Evolutionary conservation across 2,113 vertebrate species (phyloP), one percentile per base, ranked within the genome.

Genomic region (Catagonus wagneri): DNA sequence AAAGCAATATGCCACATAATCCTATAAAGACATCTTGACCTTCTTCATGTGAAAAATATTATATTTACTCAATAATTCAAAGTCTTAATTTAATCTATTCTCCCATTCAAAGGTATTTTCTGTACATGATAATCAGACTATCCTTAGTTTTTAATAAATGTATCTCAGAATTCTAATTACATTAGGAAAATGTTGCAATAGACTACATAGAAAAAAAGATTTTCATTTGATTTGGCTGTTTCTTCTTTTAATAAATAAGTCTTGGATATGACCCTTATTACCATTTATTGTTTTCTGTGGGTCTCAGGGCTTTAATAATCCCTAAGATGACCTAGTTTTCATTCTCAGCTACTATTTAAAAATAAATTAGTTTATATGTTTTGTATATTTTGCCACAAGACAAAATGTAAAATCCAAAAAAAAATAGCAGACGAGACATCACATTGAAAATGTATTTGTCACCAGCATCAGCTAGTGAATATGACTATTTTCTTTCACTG

Each of bases 291-390:
- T 60, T 93, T 74, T 27, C 25, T 89, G 1, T 44, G 10, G 16
- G 50, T 79, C 9, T 22, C 34, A 52, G 20, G 36, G 20, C 27
- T 78, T 92, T 61, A 93, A 52, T 69, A 58, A 54, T 76, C 79
- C 8, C 32, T 68, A 44, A 27, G 6, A 32, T 56, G 15, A 86
- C 60, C n/a, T 52, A 84, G 36, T 87, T 96, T 89, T 80, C 12
- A 65, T 94, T 85, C 20, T 94, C 25, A 52, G 10, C 20, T 95
- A 79, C 36, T 93, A 65, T 66, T 74, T 76, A 71, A 89, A 89
- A 95, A 75, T 88, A 74, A 72, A 52, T 63, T 87, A 81, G 5
- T 78, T 10, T 80, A 80, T 10, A 36, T 71, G 20, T 75, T 75
- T n/a, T 58, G 9, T 22, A 79, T 54, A 88, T 79, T 69, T 92